Conservation (phyloP, 2,888 invertebrate genomes). For the Bombylius discolor region DNA sequence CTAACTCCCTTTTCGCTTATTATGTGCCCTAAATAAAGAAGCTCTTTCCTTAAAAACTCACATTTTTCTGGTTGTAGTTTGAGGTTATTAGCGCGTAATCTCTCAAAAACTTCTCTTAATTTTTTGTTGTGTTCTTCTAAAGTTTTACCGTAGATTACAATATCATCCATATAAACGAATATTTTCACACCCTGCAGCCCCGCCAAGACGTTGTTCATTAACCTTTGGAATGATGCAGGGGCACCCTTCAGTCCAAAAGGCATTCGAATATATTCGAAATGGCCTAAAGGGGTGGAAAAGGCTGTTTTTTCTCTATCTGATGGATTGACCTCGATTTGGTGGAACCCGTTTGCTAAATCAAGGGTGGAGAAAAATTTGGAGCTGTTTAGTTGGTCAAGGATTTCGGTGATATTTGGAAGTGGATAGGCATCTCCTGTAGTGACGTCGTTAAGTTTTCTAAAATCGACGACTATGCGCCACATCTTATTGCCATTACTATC, state of each 20-base stretch:
- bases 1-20: constrained; percentile 19
- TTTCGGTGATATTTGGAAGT: not conserved
- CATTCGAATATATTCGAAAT: not conserved
- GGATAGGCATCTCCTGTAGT: not conserved
- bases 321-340: not conserved
- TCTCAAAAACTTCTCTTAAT: not conserved
- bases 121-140: not conserved
- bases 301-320: not conserved
- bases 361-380: not conserved
- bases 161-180: not conserved
- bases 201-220: not conserved
- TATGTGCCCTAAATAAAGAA: constrained; percentile 18
- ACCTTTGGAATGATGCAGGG: not conserved
- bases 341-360: not conserved
- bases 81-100: constrained; percentile 11
- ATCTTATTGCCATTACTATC: not conserved
- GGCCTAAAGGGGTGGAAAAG: not conserved
- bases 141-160: not conserved
- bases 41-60: constrained; percentile 15
- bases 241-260: not conserved
- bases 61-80: constrained; percentile 19
- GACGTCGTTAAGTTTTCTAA: not conserved
- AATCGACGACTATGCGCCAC: not conserved
- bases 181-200: not conserved
- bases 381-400: not conserved